Conservation (phyloP, 2,888 invertebrate species). For the Cecidostiba fungosa region DNA sequence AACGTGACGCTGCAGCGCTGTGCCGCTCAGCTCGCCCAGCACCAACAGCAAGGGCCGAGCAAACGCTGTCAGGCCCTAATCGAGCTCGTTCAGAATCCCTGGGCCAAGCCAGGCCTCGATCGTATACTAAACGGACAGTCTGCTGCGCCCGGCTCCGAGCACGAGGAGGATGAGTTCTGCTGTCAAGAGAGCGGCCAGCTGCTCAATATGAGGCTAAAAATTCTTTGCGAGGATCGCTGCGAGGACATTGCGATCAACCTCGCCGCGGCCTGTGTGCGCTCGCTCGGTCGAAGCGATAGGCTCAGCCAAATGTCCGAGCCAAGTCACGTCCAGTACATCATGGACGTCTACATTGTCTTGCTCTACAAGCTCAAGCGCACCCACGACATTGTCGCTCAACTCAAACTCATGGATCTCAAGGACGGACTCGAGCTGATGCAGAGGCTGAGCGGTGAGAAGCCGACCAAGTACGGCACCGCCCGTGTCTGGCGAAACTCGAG, state of each 20-base stretch:
- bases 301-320: constrained; percentile 77
- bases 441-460: constrained; percentile 80
- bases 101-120: constrained; percentile 80
- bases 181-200: constrained; percentile 83
- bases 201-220: constrained; percentile 83
- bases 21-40: constrained; percentile 78
- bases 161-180: constrained; percentile 82
- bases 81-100: constrained; percentile 82
- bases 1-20: constrained; percentile 79
- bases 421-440: constrained; percentile 83
- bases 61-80: constrained; percentile 81
- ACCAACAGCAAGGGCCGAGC: constrained; percentile 69
- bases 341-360: constrained; percentile 84
- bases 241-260: constrained; percentile 84
- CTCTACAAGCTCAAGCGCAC: constrained; percentile 82
- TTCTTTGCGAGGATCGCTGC: constrained; percentile 84
- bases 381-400: constrained; percentile 81
- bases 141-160: constrained; percentile 73
- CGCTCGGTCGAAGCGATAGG: constrained; percentile 79
- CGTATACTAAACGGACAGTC: constrained; percentile 79
- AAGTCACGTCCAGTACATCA: constrained; percentile 82
- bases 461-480: constrained; percentile 80
- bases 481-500: constrained; percentile 83
- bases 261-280: constrained; percentile 82
- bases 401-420: constrained; percentile 82